A percentile compares a stretch with the other conserved stretches of the same genome.
phyloP scores from a whole-genome alignment of 2,113 vertebrate species.

The Notarius lentiginosus region DNA sequence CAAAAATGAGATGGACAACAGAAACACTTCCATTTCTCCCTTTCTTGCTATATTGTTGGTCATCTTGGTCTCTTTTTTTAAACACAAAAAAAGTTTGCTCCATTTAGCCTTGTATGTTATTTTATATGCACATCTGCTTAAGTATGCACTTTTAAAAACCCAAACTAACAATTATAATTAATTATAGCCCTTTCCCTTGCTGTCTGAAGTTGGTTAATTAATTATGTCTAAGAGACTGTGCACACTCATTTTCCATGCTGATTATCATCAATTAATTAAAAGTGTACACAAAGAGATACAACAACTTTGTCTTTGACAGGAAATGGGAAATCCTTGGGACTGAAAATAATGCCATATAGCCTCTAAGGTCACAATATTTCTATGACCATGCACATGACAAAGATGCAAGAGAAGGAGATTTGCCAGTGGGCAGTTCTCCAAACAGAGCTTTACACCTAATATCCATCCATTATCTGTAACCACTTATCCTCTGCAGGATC shows the following conservation, averaged over 20 bases:
- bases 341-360: constrained; percentile 42
- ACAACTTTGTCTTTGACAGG: constrained; percentile 51
- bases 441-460: neutral
- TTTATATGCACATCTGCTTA: constrained; percentile 33
- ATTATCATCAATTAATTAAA: constrained; percentile 74
- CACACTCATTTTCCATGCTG: constrained; percentile 62
- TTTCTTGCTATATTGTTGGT: neutral
- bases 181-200: constrained; percentile 43
- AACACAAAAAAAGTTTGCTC: neutral
- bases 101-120: neutral
- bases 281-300: constrained; percentile 60
- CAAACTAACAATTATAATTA: constrained; percentile 37
- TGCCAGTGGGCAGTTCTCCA: neutral
- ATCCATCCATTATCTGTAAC: neutral
- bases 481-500: no score
- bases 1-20: constrained; percentile 3
- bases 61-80: neutral
- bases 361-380: constrained; percentile 53
- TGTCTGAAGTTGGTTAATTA: constrained; percentile 54
- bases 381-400: constrained; percentile 28
- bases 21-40: neutral
- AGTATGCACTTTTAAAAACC: constrained; percentile 14
- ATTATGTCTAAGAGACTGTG: constrained; percentile 56
- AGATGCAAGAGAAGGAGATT: neutral
- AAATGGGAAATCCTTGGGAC: constrained; percentile 48